A percentile compares a stretch with the other conserved stretches of the same genome.
phyloP scores from a whole-genome alignment of 2,797 vertebrate species.

The Cygnus olor region DNA sequence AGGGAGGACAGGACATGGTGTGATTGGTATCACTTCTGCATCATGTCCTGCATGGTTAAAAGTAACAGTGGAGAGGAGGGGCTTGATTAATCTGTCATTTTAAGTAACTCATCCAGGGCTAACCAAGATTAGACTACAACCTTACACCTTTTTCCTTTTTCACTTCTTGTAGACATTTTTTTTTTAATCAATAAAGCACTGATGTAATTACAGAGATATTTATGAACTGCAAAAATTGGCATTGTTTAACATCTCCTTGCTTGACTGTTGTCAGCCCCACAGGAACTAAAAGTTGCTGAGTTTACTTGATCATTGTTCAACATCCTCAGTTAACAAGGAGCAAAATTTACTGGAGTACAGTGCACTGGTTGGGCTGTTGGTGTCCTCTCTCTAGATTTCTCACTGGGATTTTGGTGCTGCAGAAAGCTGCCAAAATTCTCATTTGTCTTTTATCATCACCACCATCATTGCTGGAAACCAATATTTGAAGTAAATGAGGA shows the following conservation, averaged over 20 bases:
- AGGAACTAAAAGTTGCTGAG: neutral
- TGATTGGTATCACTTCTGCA: neutral
- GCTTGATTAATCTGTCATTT: neutral
- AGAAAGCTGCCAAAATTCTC: neutral
- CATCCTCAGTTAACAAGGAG: neutral
- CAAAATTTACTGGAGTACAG: neutral
- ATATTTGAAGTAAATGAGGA: neutral
- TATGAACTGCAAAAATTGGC: neutral
- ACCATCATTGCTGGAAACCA: neutral
- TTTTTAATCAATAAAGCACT: neutral
- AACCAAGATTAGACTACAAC: neutral
- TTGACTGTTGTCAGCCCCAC: neutral
- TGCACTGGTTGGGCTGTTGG: neutral
- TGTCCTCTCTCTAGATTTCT: neutral
- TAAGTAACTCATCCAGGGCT: neutral
- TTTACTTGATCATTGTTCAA: neutral
- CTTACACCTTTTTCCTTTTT: neutral
- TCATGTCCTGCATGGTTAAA: neutral
- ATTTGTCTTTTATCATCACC: neutral
- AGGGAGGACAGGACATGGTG: neutral
- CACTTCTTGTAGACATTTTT: neutral
- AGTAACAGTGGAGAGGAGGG: neutral
- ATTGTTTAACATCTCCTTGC: neutral
- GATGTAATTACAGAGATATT: neutral
- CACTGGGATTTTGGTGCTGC: neutral